Evolutionary conservation across 2,113 vertebrate species (phyloP).

Genomic region (Azemiops feae): DNA sequence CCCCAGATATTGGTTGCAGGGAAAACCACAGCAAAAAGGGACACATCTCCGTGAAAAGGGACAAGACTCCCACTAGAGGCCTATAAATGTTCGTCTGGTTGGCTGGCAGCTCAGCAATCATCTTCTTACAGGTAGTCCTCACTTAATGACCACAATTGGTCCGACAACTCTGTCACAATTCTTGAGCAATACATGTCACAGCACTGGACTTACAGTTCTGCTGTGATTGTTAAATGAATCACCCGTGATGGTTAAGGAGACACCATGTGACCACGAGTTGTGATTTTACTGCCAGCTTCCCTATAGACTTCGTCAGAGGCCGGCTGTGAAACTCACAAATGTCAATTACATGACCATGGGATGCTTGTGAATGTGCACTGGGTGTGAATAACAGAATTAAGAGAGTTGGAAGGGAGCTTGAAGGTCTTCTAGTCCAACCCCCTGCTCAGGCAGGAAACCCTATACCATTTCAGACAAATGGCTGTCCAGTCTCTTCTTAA

Average conservation of each 20-base stretch:
- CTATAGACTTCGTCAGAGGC: neutral
- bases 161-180: neutral
- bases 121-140: neutral
- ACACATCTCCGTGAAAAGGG: neutral
- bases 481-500: too few species aligned
- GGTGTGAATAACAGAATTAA: neutral
- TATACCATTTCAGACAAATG: too few species aligned
- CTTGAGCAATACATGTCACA: neutral
- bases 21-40: neutral
- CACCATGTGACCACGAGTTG: neutral
- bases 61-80: neutral
- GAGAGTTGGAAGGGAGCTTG: too few species aligned
- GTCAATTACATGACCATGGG: neutral
- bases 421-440: too few species aligned
- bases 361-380: neutral
- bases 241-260: neutral
- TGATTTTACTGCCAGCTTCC: neutral
- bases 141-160: neutral
- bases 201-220: neutral
- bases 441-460: too few species aligned
- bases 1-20: neutral
- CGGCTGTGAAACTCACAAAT: neutral
- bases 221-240: neutral
- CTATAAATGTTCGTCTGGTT: neutral
- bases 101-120: neutral